Percentiles rank a stretch among this genome's conserved stretches.
phyloP scores from a whole-genome alignment of 2,888 invertebrate species.

The Eustalomyia histrio region DNA sequence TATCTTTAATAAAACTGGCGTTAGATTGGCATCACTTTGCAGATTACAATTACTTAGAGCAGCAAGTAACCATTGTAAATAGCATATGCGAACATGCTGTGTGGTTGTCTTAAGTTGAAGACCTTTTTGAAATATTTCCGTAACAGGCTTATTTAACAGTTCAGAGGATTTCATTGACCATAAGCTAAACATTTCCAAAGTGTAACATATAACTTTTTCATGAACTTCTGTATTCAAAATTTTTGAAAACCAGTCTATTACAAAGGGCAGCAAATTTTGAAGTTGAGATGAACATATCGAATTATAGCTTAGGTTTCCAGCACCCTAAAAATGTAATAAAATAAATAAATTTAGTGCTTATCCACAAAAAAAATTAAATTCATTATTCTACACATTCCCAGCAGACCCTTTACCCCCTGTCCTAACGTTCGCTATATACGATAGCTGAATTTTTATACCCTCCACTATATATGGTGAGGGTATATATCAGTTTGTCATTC shows the following conservation, averaged over 20 bases:
- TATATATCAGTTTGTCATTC: no score
- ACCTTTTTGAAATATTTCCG: constrained; percentile 87
- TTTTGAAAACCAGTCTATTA: constrained; percentile 85
- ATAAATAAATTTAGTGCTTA: no score
- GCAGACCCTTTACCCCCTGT: no score
- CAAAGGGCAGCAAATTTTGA: constrained; percentile 82
- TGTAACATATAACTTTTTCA: constrained; percentile 91
- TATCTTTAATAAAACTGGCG: constrained; percentile 84
- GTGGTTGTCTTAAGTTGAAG: constrained; percentile 88
- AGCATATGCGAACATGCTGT: constrained; percentile 87
- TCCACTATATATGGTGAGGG: no score
- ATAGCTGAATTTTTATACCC: no score
- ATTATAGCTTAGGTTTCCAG: constrained; percentile 87
- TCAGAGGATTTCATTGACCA: constrained; percentile 87
- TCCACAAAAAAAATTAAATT: no score
- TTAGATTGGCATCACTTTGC: constrained; percentile 80
- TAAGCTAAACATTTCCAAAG: constrained; percentile 88
- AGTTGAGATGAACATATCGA: constrained; percentile 83
- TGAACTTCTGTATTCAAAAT: constrained; percentile 93
- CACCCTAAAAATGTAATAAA: constrained; percentile 80
- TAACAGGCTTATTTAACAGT: constrained; percentile 84
- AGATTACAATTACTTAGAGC: constrained; percentile 82
- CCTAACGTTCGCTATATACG: no score
- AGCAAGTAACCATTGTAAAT: constrained; percentile 87
- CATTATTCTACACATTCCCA: no score